A percentile compares a stretch with the other conserved stretches of the same genome.
Conservation (phyloP, 2,888 invertebrate genomes). For the Minunthozetes semirufus region DNA sequence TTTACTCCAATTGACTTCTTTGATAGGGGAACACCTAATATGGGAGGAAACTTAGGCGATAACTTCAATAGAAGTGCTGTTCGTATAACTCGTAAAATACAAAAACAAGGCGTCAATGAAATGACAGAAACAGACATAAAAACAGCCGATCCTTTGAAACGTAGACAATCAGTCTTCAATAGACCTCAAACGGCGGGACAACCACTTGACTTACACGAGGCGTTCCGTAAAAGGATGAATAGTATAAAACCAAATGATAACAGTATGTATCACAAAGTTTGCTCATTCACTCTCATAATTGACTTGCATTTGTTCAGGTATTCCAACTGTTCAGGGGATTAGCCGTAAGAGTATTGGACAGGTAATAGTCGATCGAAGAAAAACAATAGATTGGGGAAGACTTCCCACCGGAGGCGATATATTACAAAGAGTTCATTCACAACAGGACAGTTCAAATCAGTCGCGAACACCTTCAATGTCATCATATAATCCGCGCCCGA, state of each 20-base stretch:
- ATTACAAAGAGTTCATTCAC: neutral
- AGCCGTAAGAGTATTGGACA: neutral
- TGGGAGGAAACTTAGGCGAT: neutral
- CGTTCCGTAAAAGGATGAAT: neutral
- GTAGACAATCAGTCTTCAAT: neutral
- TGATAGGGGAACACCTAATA: conserved; percentile 47
- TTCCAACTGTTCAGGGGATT: neutral
- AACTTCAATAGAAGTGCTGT: neutral
- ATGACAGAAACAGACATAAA: neutral
- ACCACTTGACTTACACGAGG: neutral
- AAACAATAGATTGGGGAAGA: neutral
- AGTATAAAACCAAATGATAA: neutral
- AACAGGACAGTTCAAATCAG: neutral
- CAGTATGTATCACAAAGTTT: neutral
- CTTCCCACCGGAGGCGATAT: neutral
- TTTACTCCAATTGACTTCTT: conserved; percentile 83
- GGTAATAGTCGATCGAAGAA: neutral
- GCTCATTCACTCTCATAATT: no score
- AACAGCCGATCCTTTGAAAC: neutral
- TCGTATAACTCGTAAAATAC: neutral
- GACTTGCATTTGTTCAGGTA: neutral
- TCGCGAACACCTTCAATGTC: neutral
- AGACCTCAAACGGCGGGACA: neutral
- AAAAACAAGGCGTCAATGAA: neutral
- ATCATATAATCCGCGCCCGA: neutral